Percentiles rank a stretch among this genome's conserved stretches.
Evolutionary conservation across 2,113 vertebrate genomes (phyloP).

Genomic region (Pandion haliaetus): DNA sequence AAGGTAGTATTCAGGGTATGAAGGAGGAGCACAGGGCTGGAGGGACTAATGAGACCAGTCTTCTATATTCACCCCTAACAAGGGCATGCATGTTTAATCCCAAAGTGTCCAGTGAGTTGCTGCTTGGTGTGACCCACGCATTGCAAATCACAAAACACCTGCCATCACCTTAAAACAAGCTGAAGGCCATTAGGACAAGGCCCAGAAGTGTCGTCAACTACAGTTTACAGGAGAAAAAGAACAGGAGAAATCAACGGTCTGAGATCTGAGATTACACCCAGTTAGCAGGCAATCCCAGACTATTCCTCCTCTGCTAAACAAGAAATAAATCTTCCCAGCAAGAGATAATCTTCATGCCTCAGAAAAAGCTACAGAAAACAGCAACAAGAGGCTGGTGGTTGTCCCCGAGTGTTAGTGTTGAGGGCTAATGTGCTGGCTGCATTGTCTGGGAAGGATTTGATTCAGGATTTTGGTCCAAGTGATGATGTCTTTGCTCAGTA

Average conservation of each 20-base stretch:
- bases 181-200: neutral
- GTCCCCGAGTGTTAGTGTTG: neutral
- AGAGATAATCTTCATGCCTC: neutral
- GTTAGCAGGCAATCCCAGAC: neutral
- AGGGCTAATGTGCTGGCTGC: neutral
- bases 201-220: neutral
- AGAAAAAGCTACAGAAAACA: neutral
- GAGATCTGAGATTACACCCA: neutral
- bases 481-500: neutral
- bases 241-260: neutral
- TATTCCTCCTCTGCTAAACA: neutral
- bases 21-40: neutral
- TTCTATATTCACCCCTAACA: neutral
- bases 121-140: fast-evolving
- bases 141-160: neutral
- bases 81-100: neutral
- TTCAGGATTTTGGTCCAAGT: neutral
- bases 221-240: neutral
- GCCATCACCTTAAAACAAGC: neutral
- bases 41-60: neutral
- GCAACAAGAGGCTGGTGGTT: neutral
- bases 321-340: neutral
- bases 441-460: neutral
- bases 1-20: neutral
- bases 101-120: neutral